Base-by-base conservation (phyloP, 2,797 vertebrate species). In the Glossophaga mutica region DNA sequence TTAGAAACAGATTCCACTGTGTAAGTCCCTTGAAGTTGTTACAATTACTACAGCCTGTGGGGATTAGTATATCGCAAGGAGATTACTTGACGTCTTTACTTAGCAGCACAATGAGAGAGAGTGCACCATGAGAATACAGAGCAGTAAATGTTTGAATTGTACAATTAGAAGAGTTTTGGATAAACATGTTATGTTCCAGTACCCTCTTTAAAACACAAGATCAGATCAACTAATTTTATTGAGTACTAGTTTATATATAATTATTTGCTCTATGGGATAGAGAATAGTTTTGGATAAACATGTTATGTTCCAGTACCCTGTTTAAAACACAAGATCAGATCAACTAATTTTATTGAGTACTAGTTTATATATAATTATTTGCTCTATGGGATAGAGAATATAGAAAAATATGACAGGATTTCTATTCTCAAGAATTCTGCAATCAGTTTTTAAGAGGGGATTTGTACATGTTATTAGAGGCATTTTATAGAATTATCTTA, bases 11-110 rank as follows among this genome's bases (percentile, higher is more conserved):
- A 91, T 94, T 97, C 67, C 12, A 39, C 48, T 82, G 22, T 76
- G 19, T 96, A 94, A 88, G 39, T 86, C 48, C 26, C 67, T 96
- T 95, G 87, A 93, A 94, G 90, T 67, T 73, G 46, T 70, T 87
- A 55, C 92, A 94, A 91, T 95, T 95, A 95, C 84, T 85, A 44
- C 16, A 70, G 62, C 85, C 71, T 92, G 7, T 90, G 39, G 68
- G 59, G 94, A 94, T 97, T 97, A 97, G 77, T 82, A 44, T 65
- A 73, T 59, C 67, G 19, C 93, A 96, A 97, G 90, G 62, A 74
- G 95, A 97, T 96, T 96, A 96, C 14, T 70, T 16, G 37, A 16
- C 71, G 92, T 67, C 83, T 74, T 93, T 91, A 91, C 77, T 94
- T 76, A 88, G 92, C 74, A 83, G 79, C 65, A 88, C 68, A 85